phyloP scores from a whole-genome alignment of 2,888 invertebrate genomes.

The Marronus borbonicus region DNA sequence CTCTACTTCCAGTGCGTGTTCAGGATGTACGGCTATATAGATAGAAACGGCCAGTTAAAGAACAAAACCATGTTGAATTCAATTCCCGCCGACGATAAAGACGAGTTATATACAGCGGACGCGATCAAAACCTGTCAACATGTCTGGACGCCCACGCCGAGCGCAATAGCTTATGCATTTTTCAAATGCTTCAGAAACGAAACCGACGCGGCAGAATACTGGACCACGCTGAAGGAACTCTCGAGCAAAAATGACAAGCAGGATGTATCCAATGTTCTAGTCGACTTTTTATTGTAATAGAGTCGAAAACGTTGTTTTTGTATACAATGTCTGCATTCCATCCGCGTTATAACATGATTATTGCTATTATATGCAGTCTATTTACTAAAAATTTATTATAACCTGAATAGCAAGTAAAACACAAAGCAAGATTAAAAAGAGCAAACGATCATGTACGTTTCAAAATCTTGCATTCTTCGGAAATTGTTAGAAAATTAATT shows the following conservation, averaged over 20 bases:
- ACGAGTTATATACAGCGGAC: conserved; percentile 28
- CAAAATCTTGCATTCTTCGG: too few relatives aligned
- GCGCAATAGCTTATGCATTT: conserved; percentile 43
- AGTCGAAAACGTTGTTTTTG: background rate
- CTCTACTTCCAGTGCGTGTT: conserved; percentile 46
- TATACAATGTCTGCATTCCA: too few relatives aligned
- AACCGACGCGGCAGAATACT: conserved; percentile 37
- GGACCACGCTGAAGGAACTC: conserved; percentile 28
- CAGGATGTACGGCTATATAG: conserved; percentile 38
- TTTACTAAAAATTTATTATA: too few relatives aligned
- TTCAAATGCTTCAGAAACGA: conserved; percentile 43
- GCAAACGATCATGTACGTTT: too few relatives aligned
- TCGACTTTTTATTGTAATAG: conserved; percentile 17
- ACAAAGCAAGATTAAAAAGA: too few relatives aligned
- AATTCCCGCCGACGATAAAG: conserved; percentile 42
- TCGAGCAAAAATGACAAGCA: conserved; percentile 37
- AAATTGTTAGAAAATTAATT: too few relatives aligned
- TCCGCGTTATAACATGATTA: too few relatives aligned
- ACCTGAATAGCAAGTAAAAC: too few relatives aligned
- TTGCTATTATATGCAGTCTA: too few relatives aligned
- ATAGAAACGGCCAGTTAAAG: conserved; percentile 31
- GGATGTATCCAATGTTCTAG: conserved; percentile 28
- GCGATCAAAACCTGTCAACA: conserved; percentile 42
- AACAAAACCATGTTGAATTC: conserved; percentile 32
- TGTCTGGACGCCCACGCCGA: conserved; percentile 20